Conservation (phyloP, 2,888 invertebrate genomes). For the Cryptophagus acutangulus region DNA sequence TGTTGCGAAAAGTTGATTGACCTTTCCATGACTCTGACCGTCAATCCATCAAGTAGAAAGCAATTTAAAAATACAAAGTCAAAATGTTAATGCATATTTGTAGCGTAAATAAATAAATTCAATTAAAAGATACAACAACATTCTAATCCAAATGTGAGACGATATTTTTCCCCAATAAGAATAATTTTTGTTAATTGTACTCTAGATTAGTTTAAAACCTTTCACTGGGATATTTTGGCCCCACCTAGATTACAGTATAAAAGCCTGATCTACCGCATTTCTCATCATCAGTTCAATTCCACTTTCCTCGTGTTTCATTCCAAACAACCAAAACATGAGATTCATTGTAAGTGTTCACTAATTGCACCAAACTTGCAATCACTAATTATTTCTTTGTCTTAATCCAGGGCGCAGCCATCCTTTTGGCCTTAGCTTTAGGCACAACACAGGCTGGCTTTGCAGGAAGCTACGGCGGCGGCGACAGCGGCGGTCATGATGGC, state of each 20-base stretch:
- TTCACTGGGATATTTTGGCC: conserved; percentile 35
- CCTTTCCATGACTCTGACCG: no score
- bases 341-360: conserved; percentile 5
- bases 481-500: conserved; percentile 21
- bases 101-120: no score
- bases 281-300: conserved; percentile 36
- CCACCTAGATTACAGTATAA: conserved; percentile 36
- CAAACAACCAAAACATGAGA: conserved; percentile 5
- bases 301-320: conserved; percentile 31
- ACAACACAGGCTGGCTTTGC: conserved; percentile 35
- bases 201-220: conserved; percentile 22
- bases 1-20: no score
- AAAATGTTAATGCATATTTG: conserved; percentile 1
- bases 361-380: background rate
- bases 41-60: no score
- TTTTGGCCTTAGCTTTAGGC: conserved; percentile 33
- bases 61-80: background rate
- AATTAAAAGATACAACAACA: no score
- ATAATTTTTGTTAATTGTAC: conserved; percentile 8
- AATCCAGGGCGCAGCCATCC: conserved; percentile 32
- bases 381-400: conserved; percentile 16
- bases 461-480: conserved; percentile 29
- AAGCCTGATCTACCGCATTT: conserved; percentile 29
- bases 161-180: background rate
- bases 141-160: no score